Evolutionary conservation across 2,888 invertebrate species (phyloP), one percentile per base, ranked within the genome.

Genomic region (Drosophila melanosoma): DNA sequence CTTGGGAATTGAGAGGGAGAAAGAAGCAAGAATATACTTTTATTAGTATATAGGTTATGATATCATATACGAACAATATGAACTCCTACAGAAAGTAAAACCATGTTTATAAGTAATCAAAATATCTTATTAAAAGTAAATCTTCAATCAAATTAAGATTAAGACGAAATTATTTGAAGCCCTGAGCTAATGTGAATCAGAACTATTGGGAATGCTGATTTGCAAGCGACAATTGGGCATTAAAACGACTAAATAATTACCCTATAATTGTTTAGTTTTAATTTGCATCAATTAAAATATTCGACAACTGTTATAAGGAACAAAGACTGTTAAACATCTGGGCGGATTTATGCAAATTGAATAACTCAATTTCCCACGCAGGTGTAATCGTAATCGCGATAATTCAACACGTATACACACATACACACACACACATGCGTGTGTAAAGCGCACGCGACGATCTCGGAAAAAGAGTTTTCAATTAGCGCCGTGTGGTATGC

Each of bases 401-500:
- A n/a, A 51, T n/a, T 51, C 29, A 29, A 29, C 51, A 51, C 29
- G 51, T 29, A 23, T 8, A 35, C n/a, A 51, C 5, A 33, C 23
- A 8, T 12, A 26, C n/a, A 29, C 1, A 54, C 36, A 62, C 2
- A n/a, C 3, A 29, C 11, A 32, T 11, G 26, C 15, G 7, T 5
- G 40, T 5, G 29, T 20, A n/a, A 23, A 65, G 23, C 10, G 23
- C 49, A 67, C 10, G 49, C 49, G 20, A 52, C 40, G 57, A 74
- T 74, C 67, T 20, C 10, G 11, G 7, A 58, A 48, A 51, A 12
- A 40, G 40, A 58, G 32, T 42, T 68, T 67, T 56, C 20, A 42
- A 59, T 35, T 58, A 53, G 78, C 74, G 69, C 82, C 70, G 23
- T 29, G 36, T 36, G 42, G 61, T 83, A 89, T 74, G 82, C 82